These are phyloP conservation scores for Passer montanus DNA, from an alignment of 2,113 vertebrate genomes.

Conservation along the genomic window DNA sequence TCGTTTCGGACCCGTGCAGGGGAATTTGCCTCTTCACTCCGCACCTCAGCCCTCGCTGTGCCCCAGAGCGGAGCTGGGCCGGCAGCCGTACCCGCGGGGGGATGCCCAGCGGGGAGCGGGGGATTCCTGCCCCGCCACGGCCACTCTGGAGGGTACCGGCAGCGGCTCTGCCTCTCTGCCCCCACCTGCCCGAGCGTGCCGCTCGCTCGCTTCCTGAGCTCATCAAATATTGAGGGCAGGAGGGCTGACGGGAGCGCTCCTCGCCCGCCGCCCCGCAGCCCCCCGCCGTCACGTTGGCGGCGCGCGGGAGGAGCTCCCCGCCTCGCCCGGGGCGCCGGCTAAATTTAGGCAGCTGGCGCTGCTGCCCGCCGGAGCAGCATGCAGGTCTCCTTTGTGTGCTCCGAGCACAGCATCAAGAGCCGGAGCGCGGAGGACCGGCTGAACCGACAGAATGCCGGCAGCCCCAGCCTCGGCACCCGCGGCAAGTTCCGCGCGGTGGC, in stretches of 20 bases:
- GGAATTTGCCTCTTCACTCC: background rate
- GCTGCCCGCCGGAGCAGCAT: constrained; percentile 72
- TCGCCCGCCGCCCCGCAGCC: constrained; percentile 15
- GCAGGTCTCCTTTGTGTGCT: constrained; percentile 96
- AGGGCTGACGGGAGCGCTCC: constrained; percentile 18
- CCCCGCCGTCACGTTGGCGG: constrained; percentile 58
- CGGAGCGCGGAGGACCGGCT: constrained; percentile 88
- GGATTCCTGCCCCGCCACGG: background rate
- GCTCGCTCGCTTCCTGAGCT: background rate
- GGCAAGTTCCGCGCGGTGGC: constrained; percentile 92
- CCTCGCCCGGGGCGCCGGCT: constrained; percentile 51
- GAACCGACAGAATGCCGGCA: constrained; percentile 87
- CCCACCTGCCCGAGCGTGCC: background rate
- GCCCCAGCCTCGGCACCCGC: constrained; percentile 86
- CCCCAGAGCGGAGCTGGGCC: background rate
- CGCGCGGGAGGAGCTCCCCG: constrained; percentile 60
- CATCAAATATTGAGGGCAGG: constrained; percentile 53
- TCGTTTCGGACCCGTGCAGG: background rate
- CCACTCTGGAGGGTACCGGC: background rate
- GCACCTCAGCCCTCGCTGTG: background rate
- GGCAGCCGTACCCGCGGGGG: background rate
- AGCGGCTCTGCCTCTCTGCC: background rate
- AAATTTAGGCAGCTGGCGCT: constrained; percentile 60
- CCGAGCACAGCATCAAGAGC: constrained; percentile 90
- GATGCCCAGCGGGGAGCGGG: background rate